phyloP scores from a whole-genome alignment of 2,113 vertebrate species.

The Nyctibius bracteatus region DNA sequence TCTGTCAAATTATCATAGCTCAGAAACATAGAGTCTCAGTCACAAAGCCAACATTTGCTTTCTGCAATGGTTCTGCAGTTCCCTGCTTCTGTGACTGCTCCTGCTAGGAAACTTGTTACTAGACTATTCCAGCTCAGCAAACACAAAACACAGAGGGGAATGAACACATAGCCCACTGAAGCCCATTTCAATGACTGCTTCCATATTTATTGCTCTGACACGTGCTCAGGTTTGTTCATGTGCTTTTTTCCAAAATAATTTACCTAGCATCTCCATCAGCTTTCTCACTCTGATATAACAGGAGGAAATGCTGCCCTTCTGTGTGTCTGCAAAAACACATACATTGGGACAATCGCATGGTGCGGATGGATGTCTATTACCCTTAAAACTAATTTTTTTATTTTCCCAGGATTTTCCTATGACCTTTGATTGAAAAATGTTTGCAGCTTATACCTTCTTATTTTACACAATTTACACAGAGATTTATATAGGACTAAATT shows the following conservation, averaged over 20 bases:
- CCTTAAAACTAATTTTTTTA: background rate
- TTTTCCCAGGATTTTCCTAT: background rate
- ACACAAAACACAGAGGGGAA: background rate
- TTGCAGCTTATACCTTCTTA: background rate
- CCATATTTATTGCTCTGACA: background rate
- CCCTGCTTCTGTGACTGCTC: background rate
- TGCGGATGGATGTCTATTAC: background rate
- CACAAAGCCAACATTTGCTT: background rate
- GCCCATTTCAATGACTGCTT: background rate
- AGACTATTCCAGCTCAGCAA: background rate
- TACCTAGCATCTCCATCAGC: background rate
- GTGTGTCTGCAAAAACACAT: background rate
- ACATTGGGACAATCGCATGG: fast-evolving
- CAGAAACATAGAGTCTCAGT: background rate
- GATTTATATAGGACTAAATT: background rate
- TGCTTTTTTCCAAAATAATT: background rate
- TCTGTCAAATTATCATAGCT: background rate
- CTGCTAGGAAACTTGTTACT: background rate
- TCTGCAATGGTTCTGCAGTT: background rate
- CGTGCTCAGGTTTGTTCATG: background rate
- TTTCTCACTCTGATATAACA: background rate
- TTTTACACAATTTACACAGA: background rate
- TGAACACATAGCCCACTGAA: background rate
- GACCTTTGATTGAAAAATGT: background rate
- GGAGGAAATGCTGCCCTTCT: background rate